These are phyloP conservation scores for Colaptes auratus DNA, from an alignment of 2,113 vertebrate species.

Conservation along the genomic window DNA sequence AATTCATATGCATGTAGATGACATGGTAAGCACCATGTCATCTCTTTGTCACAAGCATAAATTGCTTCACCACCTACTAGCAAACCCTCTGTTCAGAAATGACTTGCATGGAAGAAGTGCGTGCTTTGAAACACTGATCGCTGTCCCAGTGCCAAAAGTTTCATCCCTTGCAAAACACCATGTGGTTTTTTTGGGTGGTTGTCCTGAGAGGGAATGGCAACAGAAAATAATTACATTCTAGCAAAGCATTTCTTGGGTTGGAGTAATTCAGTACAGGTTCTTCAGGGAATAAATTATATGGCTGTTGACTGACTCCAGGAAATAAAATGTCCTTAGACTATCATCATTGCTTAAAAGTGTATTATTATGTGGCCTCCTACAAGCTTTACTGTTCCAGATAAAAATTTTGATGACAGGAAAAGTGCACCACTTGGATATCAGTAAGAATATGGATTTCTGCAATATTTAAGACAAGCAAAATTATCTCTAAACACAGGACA, in stretches of 20 bases:
- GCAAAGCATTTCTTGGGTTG: not conserved
- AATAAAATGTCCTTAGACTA: not conserved
- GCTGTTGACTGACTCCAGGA: not conserved
- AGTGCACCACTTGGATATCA: not conserved
- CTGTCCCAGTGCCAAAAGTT: not conserved
- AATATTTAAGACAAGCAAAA: not conserved
- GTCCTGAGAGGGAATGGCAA: not conserved
- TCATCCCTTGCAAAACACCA: not conserved
- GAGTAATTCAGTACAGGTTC: not conserved
- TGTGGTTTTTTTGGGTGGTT: not conserved
- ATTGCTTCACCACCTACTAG: not conserved
- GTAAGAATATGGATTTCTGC: not conserved
- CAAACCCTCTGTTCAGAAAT: not conserved
- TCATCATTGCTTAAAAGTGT: not conserved
- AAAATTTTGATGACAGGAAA: not conserved
- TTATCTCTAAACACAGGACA: not conserved
- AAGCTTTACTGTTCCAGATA: not conserved
- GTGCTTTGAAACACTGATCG: not conserved
- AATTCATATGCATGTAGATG: not conserved
- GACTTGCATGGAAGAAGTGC: not conserved
- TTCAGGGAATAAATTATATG: not conserved
- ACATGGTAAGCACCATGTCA: not conserved
- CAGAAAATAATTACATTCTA: not conserved
- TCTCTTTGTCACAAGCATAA: not conserved
- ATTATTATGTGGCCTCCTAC: not conserved